Percentiles rank a stretch among this genome's conserved stretches.
Evolutionary conservation across 2,113 vertebrate species (phyloP).

Genomic region (Halichoerus grypus): DNA sequence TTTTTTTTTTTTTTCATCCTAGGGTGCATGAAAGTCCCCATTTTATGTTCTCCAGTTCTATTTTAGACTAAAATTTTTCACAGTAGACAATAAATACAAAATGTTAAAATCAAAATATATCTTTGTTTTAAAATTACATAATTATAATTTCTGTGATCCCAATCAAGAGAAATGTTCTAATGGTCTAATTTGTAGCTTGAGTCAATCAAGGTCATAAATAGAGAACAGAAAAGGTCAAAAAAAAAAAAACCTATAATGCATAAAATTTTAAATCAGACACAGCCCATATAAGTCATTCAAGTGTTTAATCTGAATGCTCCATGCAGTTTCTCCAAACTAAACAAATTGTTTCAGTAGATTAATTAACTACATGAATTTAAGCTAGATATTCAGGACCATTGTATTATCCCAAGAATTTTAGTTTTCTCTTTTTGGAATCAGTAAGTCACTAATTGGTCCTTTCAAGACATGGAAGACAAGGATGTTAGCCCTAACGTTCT

Average conservation of each 20-base stretch:
- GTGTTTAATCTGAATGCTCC: not conserved
- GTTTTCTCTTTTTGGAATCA: constrained; percentile 30
- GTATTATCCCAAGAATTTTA: not conserved
- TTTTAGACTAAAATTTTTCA: not conserved
- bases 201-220: not conserved
- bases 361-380: constrained; percentile 22
- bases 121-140: not conserved
- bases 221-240: not conserved
- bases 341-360: not conserved
- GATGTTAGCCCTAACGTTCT: not conserved
- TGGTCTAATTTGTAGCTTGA: not conserved
- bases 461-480: not conserved
- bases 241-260: not conserved
- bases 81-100: not conserved
- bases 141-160: not conserved
- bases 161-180: not conserved
- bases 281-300: not conserved
- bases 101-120: not conserved
- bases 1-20: not conserved
- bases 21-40: not conserved
- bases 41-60: not conserved
- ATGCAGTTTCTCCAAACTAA: not conserved
- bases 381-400: not conserved
- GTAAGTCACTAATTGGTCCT: not conserved
- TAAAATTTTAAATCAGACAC: not conserved